Percentiles rank a stretch among this genome's conserved stretches.
These are phyloP conservation scores for Ditylenchus weischeri DNA, from an alignment of 2,888 invertebrate species.

Conservation along the genomic window DNA sequence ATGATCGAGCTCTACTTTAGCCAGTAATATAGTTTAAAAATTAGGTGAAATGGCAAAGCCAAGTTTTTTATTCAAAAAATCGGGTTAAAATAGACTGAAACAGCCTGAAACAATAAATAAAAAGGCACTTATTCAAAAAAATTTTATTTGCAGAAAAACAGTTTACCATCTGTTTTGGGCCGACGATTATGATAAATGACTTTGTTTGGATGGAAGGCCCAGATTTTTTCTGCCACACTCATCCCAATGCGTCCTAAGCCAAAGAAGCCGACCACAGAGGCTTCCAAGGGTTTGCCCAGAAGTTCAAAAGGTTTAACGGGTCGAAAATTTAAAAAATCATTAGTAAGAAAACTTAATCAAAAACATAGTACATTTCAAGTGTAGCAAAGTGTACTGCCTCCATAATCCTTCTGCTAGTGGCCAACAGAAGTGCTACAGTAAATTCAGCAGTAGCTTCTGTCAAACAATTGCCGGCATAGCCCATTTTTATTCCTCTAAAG, in stretches of 20 bases:
- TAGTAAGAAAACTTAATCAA: too few species aligned
- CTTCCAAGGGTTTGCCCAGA: constrained; percentile 73
- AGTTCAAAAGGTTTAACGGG: background rate
- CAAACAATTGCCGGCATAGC: constrained; percentile 79
- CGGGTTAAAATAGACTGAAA: too few species aligned
- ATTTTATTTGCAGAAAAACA: too few species aligned
- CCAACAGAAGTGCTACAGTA: constrained; percentile 76
- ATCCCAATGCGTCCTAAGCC: constrained; percentile 76
- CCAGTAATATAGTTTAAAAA: too few species aligned
- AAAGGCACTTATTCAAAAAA: too few species aligned
- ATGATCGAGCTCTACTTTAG: too few species aligned
- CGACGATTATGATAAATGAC: constrained; percentile 36
- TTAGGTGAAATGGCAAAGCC: too few species aligned
- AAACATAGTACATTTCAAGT: background rate
- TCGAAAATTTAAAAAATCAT: too few species aligned
- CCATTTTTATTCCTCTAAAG: constrained; percentile 70
- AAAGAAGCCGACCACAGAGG: constrained; percentile 75
- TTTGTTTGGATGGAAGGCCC: constrained; percentile 28
- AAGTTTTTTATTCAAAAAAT: too few species aligned
- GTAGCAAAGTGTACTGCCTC: constrained; percentile 67
- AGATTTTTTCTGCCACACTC: constrained; percentile 65
- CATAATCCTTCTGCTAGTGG: constrained; percentile 77
- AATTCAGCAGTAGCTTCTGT: constrained; percentile 87
- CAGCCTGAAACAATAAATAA: too few species aligned
- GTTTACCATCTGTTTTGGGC: background rate